phyloP scores from a whole-genome alignment of 2,888 invertebrate genomes.

The Yponomeuta evonymella region DNA sequence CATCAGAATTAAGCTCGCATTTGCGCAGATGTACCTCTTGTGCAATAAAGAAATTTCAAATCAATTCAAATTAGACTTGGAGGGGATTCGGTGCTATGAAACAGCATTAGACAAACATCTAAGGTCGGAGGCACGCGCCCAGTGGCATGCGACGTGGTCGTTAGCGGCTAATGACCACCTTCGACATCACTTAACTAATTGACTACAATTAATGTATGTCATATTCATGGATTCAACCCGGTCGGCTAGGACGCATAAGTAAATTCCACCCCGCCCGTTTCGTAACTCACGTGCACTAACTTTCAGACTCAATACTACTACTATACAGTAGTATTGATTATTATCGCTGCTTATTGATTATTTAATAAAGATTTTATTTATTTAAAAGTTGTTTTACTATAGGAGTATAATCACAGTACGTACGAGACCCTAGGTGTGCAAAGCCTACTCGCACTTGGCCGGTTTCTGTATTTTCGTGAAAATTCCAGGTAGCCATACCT shows the following conservation, averaged over 20 bases:
- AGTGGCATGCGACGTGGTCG: slow-evolving; percentile 57
- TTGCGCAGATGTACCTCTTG: too few species aligned
- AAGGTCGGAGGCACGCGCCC: slow-evolving; percentile 26
- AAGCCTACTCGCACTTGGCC: too few species aligned
- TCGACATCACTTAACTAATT: slow-evolving; percentile 62
- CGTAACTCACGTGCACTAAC: neutral
- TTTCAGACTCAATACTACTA: neutral
- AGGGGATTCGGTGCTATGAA: slow-evolving; percentile 11
- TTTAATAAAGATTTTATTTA: too few species aligned
- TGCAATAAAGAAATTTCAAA: too few species aligned
- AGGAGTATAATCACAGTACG: too few species aligned
- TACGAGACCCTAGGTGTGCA: too few species aligned
- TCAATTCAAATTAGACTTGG: neutral
- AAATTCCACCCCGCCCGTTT: neutral
- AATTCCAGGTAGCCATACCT: too few species aligned
- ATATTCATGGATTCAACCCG: slow-evolving; percentile 18
- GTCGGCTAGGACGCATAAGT: neutral
- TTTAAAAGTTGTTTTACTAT: too few species aligned
- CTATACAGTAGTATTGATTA: too few species aligned
- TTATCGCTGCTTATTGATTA: too few species aligned
- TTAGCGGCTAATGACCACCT: slow-evolving; percentile 55
- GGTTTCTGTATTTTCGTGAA: too few species aligned
- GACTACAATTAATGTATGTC: slow-evolving; percentile 42
- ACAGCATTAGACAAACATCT: slow-evolving; percentile 35
- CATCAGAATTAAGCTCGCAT: too few species aligned